Evolutionary conservation across 2,797 vertebrate species (phyloP).

Genomic region (Sebastiscus albofasciatus): DNA sequence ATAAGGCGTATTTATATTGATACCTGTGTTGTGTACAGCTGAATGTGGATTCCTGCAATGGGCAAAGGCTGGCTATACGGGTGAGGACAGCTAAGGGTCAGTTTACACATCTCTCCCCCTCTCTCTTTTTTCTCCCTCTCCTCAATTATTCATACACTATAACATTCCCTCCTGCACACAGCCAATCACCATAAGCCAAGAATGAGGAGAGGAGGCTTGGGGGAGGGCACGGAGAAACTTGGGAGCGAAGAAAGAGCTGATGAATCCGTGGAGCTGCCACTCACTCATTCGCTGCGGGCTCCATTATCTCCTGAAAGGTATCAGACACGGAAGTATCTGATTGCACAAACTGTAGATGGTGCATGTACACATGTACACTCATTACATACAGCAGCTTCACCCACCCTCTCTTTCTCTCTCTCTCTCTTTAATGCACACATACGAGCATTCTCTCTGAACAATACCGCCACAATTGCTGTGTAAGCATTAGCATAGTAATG

Average conservation of each 20-base stretch:
- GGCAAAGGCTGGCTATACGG: slow-evolving; percentile 13
- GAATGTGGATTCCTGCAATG: slow-evolving; percentile 42
- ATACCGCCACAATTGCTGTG: slow-evolving; percentile 62
- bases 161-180: slow-evolving; percentile 66
- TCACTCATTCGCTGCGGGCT: slow-evolving; percentile 55
- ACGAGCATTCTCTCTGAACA: slow-evolving; percentile 46
- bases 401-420: neutral
- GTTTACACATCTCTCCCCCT: slow-evolving; percentile 73
- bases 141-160: slow-evolving; percentile 82
- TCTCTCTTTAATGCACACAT: slow-evolving; percentile 36
- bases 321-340: slow-evolving; percentile 67
- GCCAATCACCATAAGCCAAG: slow-evolving; percentile 61
- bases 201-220: slow-evolving; percentile 56
- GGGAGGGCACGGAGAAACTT: slow-evolving; percentile 63
- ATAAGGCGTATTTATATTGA: slow-evolving; percentile 4
- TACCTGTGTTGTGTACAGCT: slow-evolving; percentile 6
- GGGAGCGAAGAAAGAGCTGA: slow-evolving; percentile 58
- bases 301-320: slow-evolving; percentile 73
- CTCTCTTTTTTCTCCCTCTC: slow-evolving; percentile 43
- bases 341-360: slow-evolving; percentile 51
- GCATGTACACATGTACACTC: slow-evolving; percentile 27
- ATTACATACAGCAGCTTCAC: slow-evolving; percentile 31
- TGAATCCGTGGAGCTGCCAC: slow-evolving; percentile 64
- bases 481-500: slow-evolving; percentile 79
- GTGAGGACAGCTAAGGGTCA: slow-evolving; percentile 65